phyloP scores from a whole-genome alignment of 2,888 invertebrate genomes.

The Alviniconcha strummeri region DNA sequence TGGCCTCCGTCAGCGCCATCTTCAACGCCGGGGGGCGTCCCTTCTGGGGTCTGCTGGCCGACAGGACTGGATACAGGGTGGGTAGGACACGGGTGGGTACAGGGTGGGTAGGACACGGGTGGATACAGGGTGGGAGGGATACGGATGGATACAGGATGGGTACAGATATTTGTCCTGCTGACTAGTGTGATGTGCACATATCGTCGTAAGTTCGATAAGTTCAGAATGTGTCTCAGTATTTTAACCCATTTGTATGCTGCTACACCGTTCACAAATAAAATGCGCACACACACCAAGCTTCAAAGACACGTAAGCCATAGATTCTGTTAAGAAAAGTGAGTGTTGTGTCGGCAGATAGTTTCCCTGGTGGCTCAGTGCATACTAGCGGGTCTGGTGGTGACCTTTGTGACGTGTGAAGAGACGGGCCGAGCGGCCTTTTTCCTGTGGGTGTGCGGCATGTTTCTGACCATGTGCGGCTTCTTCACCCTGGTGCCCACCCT shows the following conservation, averaged over 20 bases:
- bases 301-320: background rate
- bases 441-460: constrained; percentile 66
- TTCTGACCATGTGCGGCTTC: constrained; percentile 64
- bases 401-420: constrained; percentile 33
- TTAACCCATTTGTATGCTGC: no score
- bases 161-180: no score
- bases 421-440: constrained; percentile 56
- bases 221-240: no score
- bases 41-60: constrained; percentile 74
- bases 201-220: no score
- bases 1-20: constrained; percentile 74
- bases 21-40: constrained; percentile 74
- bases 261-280: no score
- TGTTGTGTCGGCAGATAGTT: background rate
- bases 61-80: constrained; percentile 72
- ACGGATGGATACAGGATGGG: no score
- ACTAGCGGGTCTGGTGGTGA: constrained; percentile 13
- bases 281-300: no score
- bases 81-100: constrained; percentile 61
- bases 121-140: no score
- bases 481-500: constrained; percentile 68
- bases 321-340: no score
- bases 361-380: background rate
- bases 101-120: no score
- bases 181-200: no score